These are phyloP conservation scores for Cheirogaleus medius DNA, from an alignment of 2,113 vertebrate species.

Conservation along the genomic window DNA sequence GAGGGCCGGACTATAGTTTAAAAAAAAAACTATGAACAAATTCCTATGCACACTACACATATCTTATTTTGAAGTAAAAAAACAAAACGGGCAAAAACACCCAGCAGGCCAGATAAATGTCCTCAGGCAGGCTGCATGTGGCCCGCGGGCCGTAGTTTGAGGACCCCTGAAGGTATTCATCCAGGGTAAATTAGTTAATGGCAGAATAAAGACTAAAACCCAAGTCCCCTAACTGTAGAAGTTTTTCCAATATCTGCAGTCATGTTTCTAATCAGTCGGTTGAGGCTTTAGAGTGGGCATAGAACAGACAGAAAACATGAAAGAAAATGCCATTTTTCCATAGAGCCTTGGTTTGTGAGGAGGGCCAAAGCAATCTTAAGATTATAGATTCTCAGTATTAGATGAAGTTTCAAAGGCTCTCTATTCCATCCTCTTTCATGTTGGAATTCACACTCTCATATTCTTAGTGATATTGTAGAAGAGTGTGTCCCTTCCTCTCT, in stretches of 20 bases:
- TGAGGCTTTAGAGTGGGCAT: neutral
- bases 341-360: neutral
- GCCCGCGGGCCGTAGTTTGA: too few species aligned
- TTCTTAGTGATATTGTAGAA: neutral
- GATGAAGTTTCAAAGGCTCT: neutral
- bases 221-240: neutral
- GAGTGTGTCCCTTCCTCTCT: neutral
- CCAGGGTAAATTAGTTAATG: neutral
- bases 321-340: slow-evolving; percentile 2
- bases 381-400: neutral
- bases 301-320: neutral
- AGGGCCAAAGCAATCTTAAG: neutral
- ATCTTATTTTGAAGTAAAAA: too few species aligned
- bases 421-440: neutral
- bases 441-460: neutral
- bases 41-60: too few species aligned
- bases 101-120: too few species aligned
- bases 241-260: neutral
- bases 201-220: neutral
- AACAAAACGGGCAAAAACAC: too few species aligned
- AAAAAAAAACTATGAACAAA: too few species aligned
- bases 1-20: too few species aligned
- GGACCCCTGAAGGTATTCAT: too few species aligned
- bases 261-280: neutral
- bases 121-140: too few species aligned